phyloP scores from a whole-genome alignment of 2,888 invertebrate genomes.

The Yponomeuta plumbellus region DNA sequence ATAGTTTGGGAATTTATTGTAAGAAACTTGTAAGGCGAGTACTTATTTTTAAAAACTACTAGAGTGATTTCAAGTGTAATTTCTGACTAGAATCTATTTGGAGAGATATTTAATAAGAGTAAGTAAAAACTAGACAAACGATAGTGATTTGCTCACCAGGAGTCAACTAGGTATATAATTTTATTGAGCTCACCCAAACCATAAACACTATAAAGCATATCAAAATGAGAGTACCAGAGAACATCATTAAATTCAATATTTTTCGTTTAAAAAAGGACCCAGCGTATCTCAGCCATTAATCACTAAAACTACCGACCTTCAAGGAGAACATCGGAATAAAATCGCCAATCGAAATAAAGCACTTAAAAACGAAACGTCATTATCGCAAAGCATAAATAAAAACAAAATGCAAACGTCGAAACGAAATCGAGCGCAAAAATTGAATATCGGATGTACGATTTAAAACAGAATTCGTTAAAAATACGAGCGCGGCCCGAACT shows the following conservation, averaged over 20 bases:
- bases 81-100: background rate
- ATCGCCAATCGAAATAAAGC: slow-evolving; percentile 76
- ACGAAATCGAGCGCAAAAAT: slow-evolving; percentile 73
- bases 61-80: too few species aligned
- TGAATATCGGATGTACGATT: slow-evolving; percentile 74
- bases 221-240: slow-evolving; percentile 53
- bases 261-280: slow-evolving; percentile 74
- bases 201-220: background rate
- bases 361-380: slow-evolving; percentile 76
- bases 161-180: background rate
- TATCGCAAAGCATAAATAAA: slow-evolving; percentile 76
- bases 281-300: slow-evolving; percentile 74
- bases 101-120: background rate
- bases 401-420: slow-evolving; percentile 28
- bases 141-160: background rate
- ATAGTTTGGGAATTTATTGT: background rate
- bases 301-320: slow-evolving; percentile 75
- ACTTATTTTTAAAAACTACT: too few species aligned
- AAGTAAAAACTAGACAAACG: background rate
- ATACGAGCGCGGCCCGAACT: slow-evolving; percentile 68
- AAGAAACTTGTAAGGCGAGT: background rate
- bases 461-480: slow-evolving; percentile 74
- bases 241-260: slow-evolving; percentile 74
- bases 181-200: too few species aligned
- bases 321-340: slow-evolving; percentile 73